Base-by-base conservation (phyloP, 2,888 invertebrate genomes). In the Melanostoma scalare region DNA sequence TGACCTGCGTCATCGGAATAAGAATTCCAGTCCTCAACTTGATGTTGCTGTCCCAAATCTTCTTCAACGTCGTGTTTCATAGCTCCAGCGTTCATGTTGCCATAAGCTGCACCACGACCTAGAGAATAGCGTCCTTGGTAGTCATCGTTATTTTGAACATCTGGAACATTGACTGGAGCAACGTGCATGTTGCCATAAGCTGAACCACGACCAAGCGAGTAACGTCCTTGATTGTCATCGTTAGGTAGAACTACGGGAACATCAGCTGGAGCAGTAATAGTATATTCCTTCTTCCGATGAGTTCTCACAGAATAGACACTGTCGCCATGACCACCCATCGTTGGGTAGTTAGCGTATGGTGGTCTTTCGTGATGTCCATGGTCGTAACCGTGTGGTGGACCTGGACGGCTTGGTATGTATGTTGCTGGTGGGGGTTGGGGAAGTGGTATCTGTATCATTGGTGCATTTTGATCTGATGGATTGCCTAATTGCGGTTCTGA, bases 401-500 rank as follows among this genome's bases (percentile, higher is more conserved):
- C 52, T n/a, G 52, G 44, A 5, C 65, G 53, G 2, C 9, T 2
- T 4, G 53, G 40, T 8, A 67, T 42, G 6, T 65, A 52, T 3
- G 40, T 2, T 10, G 9, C 10, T 30, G 30, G 3, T 8, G 67
- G 53, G 8, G 0, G 44, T 0, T 72, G 72, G 4, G 80, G 86
- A 3, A 82, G 84, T 1, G 88, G 82, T 2, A 6, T 2, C 0
- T 69, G 44, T 3, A 79, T 53, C 30, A 65, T 56, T 8, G 85
- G 79, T 42, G 78, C 78, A 36, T 65, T 78, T 5, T 36, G 55
- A 46, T 81, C 61, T 3, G 80, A 76, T 33, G 87, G 87, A 9
- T 87, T 88, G 42, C 88, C 89, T 5, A 90, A 80, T 0, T 89
- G 89, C 0, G 91, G 90, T 55, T 91, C 91, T 10, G 89, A 88